Percentiles rank a stretch among this genome's conserved stretches.
Evolutionary conservation across 2,797 vertebrate genomes (phyloP).

Genomic region (Eurystomus glaucurus): DNA sequence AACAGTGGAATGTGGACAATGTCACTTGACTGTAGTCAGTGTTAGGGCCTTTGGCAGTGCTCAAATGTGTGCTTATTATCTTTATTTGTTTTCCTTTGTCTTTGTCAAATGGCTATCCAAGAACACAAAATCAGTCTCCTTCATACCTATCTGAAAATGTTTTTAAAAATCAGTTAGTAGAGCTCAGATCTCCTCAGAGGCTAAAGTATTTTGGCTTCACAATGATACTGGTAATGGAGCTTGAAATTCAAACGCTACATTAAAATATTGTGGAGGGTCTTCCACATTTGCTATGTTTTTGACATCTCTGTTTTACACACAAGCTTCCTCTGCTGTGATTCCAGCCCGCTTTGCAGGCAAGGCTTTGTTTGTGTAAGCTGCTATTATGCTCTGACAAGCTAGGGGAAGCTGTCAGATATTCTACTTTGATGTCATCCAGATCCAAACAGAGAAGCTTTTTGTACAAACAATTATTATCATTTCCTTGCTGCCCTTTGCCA

Average conservation of each 20-base stretch:
- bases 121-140: background rate
- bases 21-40: background rate
- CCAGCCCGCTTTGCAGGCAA: background rate
- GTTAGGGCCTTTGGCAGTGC: background rate
- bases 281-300: background rate
- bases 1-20: background rate
- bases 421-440: constrained; percentile 24
- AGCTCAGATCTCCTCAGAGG: background rate
- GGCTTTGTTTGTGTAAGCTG: constrained; percentile 34
- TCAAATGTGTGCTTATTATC: background rate
- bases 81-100: constrained; percentile 3
- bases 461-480: constrained; percentile 13
- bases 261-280: background rate
- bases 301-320: background rate
- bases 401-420: constrained; percentile 45
- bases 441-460: constrained; percentile 22
- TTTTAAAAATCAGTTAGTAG: background rate
- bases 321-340: background rate
- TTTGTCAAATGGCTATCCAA: background rate
- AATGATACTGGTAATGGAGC: background rate
- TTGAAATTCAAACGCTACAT: constrained; percentile 5
- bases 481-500: constrained; percentile 8
- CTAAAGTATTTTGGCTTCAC: background rate
- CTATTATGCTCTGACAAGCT: constrained; percentile 26
- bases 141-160: background rate